Percentiles rank a stretch among this genome's conserved stretches.
phyloP scores from a whole-genome alignment of 1,140 invertebrate genomes.

The Epicauta chinensis region DNA sequence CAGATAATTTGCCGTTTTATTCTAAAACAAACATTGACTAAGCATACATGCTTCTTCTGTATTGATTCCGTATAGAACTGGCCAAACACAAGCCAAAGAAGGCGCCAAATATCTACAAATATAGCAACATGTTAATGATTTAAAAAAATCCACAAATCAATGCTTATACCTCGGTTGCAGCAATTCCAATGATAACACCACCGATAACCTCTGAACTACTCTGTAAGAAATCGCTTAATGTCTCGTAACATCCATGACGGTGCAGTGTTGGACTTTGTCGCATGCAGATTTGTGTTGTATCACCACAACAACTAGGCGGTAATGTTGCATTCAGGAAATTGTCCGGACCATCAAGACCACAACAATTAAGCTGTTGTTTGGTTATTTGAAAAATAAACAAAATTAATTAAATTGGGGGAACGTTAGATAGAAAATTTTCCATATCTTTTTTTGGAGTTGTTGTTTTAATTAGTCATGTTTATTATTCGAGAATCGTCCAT shows the following conservation, averaged over 20 bases:
- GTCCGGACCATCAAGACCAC: conserved; percentile 51
- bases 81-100: conserved; percentile 37
- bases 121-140: conserved; percentile 19
- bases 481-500: conserved; percentile 7
- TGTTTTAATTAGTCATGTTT: conserved; percentile 5
- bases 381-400: neutral
- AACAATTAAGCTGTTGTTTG: conserved; percentile 46
- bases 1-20: too few relatives aligned
- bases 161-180: conserved; percentile 57
- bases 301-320: conserved; percentile 28
- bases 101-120: conserved; percentile 40
- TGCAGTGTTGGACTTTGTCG: neutral
- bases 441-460: neutral
- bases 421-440: neutral
- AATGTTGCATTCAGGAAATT: conserved; percentile 31
- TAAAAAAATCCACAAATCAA: neutral
- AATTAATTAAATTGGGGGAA: neutral
- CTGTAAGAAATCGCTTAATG: conserved; percentile 44
- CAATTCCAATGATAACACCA: conserved; percentile 58
- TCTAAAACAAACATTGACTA: conserved; percentile 5
- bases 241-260: conserved; percentile 20
- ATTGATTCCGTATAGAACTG: conserved; percentile 37
- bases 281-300: conserved; percentile 1
- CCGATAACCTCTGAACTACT: conserved; percentile 52
- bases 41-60: conserved; percentile 36